Evolutionary conservation across 2,888 invertebrate species (phyloP).

Genomic region (Choristoneura rosaceana): DNA sequence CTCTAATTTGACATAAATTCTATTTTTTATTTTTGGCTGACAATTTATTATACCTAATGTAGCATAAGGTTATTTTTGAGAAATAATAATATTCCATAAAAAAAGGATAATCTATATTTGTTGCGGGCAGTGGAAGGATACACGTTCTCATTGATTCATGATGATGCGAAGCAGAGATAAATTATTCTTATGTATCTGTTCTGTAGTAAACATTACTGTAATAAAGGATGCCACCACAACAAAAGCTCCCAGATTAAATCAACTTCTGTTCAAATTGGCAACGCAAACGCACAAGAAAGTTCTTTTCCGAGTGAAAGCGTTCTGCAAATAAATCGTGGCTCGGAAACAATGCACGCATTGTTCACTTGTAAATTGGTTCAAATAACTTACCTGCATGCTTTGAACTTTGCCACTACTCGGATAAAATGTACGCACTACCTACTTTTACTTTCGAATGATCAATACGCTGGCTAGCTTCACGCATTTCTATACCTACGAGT

Average conservation of each 20-base stretch:
- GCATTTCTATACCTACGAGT: no score
- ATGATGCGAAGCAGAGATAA: neutral
- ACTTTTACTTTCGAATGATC: conserved; percentile 33
- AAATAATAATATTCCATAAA: no score
- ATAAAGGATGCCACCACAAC: conserved; percentile 45
- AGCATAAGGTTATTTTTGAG: no score
- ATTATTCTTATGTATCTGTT: no score
- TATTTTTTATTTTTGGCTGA: no score
- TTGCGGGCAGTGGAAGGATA: neutral
- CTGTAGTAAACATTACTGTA: conserved; percentile 27
- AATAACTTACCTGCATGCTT: conserved; percentile 64
- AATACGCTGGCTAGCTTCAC: neutral
- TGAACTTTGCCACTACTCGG: conserved; percentile 57
- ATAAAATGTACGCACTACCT: conserved; percentile 38
- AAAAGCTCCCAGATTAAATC: conserved; percentile 72
- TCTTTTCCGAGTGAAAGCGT: conserved; percentile 72
- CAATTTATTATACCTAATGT: no score
- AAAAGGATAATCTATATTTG: no score
- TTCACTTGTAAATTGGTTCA: conserved; percentile 73
- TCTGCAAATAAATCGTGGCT: conserved; percentile 72
- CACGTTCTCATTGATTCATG: no score
- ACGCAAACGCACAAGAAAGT: conserved; percentile 69
- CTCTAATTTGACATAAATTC: no score
- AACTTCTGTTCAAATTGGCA: conserved; percentile 65
- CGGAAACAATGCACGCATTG: conserved; percentile 81